These are phyloP conservation scores for Sebastes schlegelii DNA, from an alignment of 2,113 vertebrate genomes.

Conservation along the genomic window DNA sequence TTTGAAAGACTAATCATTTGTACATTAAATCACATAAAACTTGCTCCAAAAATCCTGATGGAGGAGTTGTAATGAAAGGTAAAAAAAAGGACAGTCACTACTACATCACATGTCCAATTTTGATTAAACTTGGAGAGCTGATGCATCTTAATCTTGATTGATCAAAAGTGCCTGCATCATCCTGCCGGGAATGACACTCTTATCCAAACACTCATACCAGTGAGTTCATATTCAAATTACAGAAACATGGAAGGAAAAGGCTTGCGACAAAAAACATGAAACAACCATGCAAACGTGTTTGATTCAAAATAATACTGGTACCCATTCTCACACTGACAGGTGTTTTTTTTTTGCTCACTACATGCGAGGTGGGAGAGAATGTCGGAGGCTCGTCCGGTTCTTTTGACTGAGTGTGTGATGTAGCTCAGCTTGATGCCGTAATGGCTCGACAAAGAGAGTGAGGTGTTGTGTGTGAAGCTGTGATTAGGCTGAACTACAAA, in stretches of 20 bases:
- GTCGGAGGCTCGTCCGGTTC: background rate
- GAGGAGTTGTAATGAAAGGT: slow-evolving; percentile 43
- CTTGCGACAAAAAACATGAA: background rate
- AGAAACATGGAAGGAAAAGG: background rate
- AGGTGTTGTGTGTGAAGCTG: slow-evolving; percentile 55
- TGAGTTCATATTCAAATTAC: slow-evolving; percentile 8
- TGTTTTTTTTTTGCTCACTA: background rate
- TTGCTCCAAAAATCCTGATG: slow-evolving; percentile 13
- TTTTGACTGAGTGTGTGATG: slow-evolving; percentile 21
- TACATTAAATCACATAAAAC: slow-evolving; percentile 8
- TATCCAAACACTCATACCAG: background rate
- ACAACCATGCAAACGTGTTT: background rate
- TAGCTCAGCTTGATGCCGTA: slow-evolving; percentile 1
- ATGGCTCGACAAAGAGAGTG: slow-evolving; percentile 27
- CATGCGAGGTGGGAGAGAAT: background rate
- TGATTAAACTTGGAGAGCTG: background rate
- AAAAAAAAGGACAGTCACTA: background rate
- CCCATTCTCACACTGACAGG: background rate
- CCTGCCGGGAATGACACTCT: background rate
- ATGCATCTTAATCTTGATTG: slow-evolving; percentile 1
- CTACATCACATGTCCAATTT: slow-evolving; percentile 8
- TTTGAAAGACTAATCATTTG: slow-evolving; percentile 34
- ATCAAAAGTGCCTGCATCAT: background rate
- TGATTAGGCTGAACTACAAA: slow-evolving; percentile 62
- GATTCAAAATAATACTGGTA: background rate